Percentiles rank a stretch among this genome's conserved stretches.
phyloP scores from a whole-genome alignment of 2,888 invertebrate species.

The Baccha elongata region DNA sequence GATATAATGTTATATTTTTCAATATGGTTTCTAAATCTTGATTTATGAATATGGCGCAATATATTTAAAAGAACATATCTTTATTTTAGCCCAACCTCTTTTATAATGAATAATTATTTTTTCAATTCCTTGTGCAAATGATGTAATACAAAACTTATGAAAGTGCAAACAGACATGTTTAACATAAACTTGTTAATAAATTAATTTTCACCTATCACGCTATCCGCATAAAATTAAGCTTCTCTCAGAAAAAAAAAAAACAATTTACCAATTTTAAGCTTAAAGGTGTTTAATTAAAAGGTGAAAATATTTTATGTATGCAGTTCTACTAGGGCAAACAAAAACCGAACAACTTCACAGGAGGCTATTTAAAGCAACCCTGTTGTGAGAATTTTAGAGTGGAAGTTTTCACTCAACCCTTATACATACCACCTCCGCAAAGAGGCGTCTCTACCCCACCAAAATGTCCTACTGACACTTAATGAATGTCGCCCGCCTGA shows the following conservation, averaged over 20 bases:
- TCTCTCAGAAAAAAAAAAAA: not conserved
- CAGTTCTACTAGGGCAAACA: not conserved
- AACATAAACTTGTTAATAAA: conserved; percentile 21
- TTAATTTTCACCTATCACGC: conserved; percentile 44
- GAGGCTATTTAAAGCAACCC: conserved; percentile 10
- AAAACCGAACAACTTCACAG: conserved; percentile 23
- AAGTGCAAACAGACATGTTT: conserved; percentile 35
- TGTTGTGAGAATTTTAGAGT: conserved; percentile 26
- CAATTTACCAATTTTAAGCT: conserved; percentile 4
- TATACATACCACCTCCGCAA: not conserved
- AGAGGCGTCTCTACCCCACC: not conserved
- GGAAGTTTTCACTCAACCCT: conserved; percentile 25
- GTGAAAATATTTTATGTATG: conserved; percentile 10
- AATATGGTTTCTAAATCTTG: too few species aligned
- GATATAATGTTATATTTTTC: too few species aligned
- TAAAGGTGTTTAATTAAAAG: conserved; percentile 25
- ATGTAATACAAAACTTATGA: conserved; percentile 31
- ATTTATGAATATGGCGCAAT: too few species aligned
- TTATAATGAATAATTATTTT: not conserved
- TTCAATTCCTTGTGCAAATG: conserved; percentile 37
- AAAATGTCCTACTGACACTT: conserved; percentile 20
- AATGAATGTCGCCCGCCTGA: not conserved
- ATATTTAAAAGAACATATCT: too few species aligned
- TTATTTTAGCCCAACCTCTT: not conserved
- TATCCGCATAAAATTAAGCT: not conserved